Evolutionary conservation across 2,888 invertebrate species (phyloP).

Genomic region (Dolichopus griseipennis): DNA sequence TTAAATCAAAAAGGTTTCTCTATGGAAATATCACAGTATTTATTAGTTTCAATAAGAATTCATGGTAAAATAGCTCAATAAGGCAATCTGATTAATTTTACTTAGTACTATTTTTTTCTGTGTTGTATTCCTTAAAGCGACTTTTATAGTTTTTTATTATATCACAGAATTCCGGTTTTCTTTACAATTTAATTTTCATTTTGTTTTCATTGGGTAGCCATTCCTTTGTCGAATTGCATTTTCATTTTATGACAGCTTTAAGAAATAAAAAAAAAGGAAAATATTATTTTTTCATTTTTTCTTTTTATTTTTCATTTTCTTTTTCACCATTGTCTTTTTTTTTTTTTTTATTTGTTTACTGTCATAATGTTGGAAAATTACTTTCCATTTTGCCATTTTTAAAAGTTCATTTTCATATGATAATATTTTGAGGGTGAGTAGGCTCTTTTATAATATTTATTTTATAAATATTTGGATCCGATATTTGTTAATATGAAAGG

Average conservation of each 20-base stretch:
- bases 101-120: too few relatives aligned
- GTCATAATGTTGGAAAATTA: neutral
- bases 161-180: neutral
- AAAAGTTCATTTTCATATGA: neutral
- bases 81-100: too few relatives aligned
- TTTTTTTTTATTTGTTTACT: neutral
- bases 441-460: too few relatives aligned
- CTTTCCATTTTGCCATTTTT: neutral
- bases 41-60: too few relatives aligned
- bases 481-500: too few relatives aligned
- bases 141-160: conserved; percentile 4
- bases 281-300: neutral
- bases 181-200: neutral
- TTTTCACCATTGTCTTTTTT: neutral
- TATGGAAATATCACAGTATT: too few relatives aligned
- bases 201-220: neutral
- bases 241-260: neutral
- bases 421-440: neutral
- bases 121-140: neutral
- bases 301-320: neutral
- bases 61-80: too few relatives aligned
- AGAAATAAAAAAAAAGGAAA: neutral
- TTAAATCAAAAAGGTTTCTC: too few relatives aligned
- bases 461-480: too few relatives aligned
- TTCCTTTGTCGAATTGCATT: neutral